Evolutionary conservation across 2,797 vertebrate genomes (phyloP).

Genomic region (Ptychadena robeensis): DNA sequence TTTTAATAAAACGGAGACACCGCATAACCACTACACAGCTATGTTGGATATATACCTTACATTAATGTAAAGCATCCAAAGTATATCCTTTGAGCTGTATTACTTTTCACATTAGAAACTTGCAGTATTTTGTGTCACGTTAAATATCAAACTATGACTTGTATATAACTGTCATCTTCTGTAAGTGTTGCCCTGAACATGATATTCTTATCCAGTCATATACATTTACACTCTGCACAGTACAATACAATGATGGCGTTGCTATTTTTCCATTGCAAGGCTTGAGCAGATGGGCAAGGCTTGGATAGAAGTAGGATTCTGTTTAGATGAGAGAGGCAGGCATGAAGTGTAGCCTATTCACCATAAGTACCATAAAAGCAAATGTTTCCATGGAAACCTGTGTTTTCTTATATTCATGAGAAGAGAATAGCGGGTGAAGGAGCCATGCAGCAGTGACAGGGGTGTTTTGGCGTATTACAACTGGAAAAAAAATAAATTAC

Average conservation of each 20-base stretch:
- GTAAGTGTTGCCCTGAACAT: not conserved
- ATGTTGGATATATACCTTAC: too few relatives aligned
- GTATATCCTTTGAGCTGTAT: too few relatives aligned
- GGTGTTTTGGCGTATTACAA: conserved; percentile 44
- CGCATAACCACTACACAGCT: too few relatives aligned
- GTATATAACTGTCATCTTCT: too few relatives aligned
- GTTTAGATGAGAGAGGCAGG: conserved; percentile 45
- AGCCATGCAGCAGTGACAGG: conserved; percentile 32
- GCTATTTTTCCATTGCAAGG: conserved; percentile 15
- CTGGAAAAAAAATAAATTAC: conserved; percentile 8
- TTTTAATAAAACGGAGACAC: too few relatives aligned
- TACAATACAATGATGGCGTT: conserved; percentile 10
- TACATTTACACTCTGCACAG: conserved; percentile 7
- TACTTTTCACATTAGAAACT: too few relatives aligned
- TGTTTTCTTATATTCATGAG: conserved; percentile 38
- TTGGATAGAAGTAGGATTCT: conserved; percentile 38
- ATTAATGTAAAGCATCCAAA: too few relatives aligned
- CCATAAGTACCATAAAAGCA: conserved; percentile 55
- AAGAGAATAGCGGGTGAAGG: conserved; percentile 42
- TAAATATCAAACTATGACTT: too few relatives aligned
- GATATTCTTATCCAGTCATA: not conserved
- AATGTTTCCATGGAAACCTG: conserved; percentile 54
- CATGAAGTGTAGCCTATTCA: conserved; percentile 60
- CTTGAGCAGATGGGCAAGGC: conserved; percentile 50
- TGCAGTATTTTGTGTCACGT: too few relatives aligned